phyloP scores from a whole-genome alignment of 2,888 invertebrate species.

The Cyclophora albipunctata region DNA sequence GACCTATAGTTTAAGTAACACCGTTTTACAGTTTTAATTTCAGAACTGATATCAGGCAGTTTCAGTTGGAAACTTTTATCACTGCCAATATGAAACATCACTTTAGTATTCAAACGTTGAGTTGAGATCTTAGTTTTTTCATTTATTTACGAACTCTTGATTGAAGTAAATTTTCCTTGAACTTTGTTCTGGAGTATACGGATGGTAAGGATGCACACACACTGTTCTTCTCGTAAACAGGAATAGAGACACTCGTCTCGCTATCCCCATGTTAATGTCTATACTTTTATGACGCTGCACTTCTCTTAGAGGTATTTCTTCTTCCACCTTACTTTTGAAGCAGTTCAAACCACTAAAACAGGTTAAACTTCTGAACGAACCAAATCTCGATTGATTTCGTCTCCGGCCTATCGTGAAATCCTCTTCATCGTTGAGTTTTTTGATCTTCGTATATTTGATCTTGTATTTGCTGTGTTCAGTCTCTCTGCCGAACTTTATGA shows the following conservation, averaged over 20 bases:
- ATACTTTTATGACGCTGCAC: slow-evolving; percentile 57
- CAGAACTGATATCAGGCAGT: too few relatives aligned
- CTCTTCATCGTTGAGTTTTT: too few relatives aligned
- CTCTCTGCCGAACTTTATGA: too few relatives aligned
- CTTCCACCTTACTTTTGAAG: slow-evolving; percentile 40
- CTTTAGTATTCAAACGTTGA: too few relatives aligned
- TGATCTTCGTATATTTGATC: too few relatives aligned
- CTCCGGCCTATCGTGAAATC: slow-evolving; percentile 18
- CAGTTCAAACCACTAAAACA: slow-evolving; percentile 51
- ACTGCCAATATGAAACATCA: too few relatives aligned
- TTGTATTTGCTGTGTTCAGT: too few relatives aligned
- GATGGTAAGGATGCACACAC: slow-evolving; percentile 64
- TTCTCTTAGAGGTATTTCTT: slow-evolving; percentile 43
- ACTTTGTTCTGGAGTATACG: slow-evolving; percentile 58
- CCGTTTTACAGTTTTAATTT: too few relatives aligned
- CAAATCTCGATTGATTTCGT: slow-evolving; percentile 27
- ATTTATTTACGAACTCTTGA: too few relatives aligned
- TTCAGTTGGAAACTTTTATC: too few relatives aligned
- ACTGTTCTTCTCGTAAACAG: slow-evolving; percentile 58
- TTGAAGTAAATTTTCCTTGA: slow-evolving; percentile 45
- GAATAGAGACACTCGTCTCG: slow-evolving; percentile 57
- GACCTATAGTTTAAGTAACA: too few relatives aligned
- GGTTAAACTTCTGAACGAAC: slow-evolving; percentile 30
- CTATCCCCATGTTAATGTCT: slow-evolving; percentile 58
- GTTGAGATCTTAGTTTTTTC: too few relatives aligned